Conservation (phyloP, 2,113 vertebrate genomes). For the Erythrocercus mccallii region DNA sequence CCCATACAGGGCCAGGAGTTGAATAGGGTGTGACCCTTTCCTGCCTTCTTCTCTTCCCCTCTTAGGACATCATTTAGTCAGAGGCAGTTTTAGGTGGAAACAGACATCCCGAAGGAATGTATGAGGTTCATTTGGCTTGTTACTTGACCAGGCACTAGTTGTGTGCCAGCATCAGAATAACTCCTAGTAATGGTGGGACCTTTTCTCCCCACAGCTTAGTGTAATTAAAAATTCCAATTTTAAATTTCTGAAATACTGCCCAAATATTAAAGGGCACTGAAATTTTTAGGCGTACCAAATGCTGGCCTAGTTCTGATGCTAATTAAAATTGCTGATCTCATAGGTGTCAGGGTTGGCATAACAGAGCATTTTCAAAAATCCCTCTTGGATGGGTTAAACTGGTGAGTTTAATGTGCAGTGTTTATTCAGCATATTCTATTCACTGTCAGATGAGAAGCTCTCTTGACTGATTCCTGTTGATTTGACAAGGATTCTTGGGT, state of each 20-base stretch:
- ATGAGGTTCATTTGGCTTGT: background rate
- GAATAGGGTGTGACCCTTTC: background rate
- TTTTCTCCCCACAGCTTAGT: background rate
- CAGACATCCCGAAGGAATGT: background rate
- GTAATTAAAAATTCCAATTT: background rate
- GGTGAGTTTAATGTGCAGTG: background rate
- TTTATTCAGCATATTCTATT: background rate
- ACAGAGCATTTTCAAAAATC: background rate
- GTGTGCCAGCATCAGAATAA: background rate
- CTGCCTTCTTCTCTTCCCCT: background rate
- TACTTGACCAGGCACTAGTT: background rate
- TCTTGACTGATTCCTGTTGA: conserved; percentile 27
- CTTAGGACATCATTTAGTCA: background rate
- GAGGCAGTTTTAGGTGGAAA: background rate
- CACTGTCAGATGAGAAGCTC: background rate
- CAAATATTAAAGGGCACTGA: background rate
- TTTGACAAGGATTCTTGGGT: conserved; percentile 11
- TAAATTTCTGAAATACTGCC: background rate
- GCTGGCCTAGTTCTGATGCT: background rate
- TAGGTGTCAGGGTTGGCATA: background rate
- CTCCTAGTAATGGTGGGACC: too few relatives aligned
- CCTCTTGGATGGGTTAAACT: background rate
- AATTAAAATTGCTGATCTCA: background rate
- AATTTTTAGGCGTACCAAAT: background rate
- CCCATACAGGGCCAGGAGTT: background rate